Evolutionary conservation across 2,888 invertebrate genomes (phyloP).

Genomic region (Lagria hirta): DNA sequence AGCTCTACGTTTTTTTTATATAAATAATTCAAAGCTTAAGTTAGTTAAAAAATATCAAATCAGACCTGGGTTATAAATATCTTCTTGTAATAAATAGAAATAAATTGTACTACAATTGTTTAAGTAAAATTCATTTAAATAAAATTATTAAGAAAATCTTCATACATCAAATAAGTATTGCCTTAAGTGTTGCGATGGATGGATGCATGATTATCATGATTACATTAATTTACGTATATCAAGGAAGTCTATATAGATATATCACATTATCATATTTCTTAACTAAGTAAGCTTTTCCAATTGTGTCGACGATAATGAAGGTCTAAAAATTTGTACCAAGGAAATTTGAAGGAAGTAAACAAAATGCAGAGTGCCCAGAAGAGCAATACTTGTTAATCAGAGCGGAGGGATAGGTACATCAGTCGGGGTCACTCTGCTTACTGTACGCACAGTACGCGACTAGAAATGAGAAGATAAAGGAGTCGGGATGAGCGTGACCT

Average conservation of each 20-base stretch:
- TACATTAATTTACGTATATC: slow-evolving; percentile 21
- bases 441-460: too few relatives aligned
- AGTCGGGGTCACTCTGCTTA: slow-evolving; percentile 52
- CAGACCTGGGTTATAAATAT: slow-evolving; percentile 25
- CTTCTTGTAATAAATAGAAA: too few relatives aligned
- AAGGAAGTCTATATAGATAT: slow-evolving; percentile 14
- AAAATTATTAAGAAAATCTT: slow-evolving; percentile 25
- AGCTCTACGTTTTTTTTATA: slow-evolving; percentile 7
- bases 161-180: slow-evolving; percentile 18
- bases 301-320: slow-evolving; percentile 17
- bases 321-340: slow-evolving; percentile 29
- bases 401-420: slow-evolving; percentile 52
- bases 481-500: slow-evolving; percentile 48
- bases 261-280: slow-evolving; percentile 28
- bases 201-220: slow-evolving; percentile 14
- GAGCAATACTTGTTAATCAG: slow-evolving; percentile 46
- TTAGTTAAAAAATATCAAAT: slow-evolving; percentile 32
- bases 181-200: slow-evolving; percentile 22
- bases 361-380: slow-evolving; percentile 48
- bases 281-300: slow-evolving; percentile 27
- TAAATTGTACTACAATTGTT: slow-evolving; percentile 23
- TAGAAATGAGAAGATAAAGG: slow-evolving; percentile 47
- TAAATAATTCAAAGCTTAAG: slow-evolving; percentile 26
- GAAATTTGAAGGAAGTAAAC: slow-evolving; percentile 29
- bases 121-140: slow-evolving; percentile 12